Evolutionary conservation across 2,113 vertebrate genomes (phyloP), one percentile per base, ranked within the genome.

Genomic region (Periophthalmodon schlosseri): DNA sequence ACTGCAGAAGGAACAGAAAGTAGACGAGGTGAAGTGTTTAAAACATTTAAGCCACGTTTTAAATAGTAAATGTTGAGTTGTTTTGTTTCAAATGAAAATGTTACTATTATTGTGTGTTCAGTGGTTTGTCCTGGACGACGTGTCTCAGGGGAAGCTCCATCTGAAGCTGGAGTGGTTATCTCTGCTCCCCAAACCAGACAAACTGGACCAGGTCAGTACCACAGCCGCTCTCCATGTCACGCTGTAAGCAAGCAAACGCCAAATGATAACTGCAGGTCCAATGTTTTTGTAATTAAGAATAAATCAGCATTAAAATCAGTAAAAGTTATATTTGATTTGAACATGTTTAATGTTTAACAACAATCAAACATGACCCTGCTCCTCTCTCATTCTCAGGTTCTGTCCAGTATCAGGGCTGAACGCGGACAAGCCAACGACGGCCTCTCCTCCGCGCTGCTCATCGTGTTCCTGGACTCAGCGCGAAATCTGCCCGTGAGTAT

Each of bases 401-500:
- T 99, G 78, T 85, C 86, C 50, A 94, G 88, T 86, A 94, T 97
- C 91, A 95, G 89, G 87, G 97, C 96, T 8, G 93, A 95, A 23
- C 95, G 94, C 73, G 93, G 94, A 54, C 94, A 95, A 63, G 96
- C 96, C 80, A 94, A 93, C 34, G 96, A 98, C 72, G 97, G 97
- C 49, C 95, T 96, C 68, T 97, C 97, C 10, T 96, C 98, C 24
- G 95, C 96, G 0, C 84, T 99, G 84, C 96, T 99, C 52, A 89
- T 99, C n/a, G 84, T 98, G 58, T 98, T 97, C 81, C 89, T 99
- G 93, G 98, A 99, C 81, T 99, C 96, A 0, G 98, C 97, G 60
- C 94, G 93, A 71, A 97, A 96, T 79, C 92, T 99, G 77, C 97
- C 98, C n/a, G 98, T 99, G 95, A 96, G 96, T 94, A 4, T 49